Evolutionary conservation across 2,797 vertebrate species (phyloP).

Genomic region (Halcyon badia): DNA sequence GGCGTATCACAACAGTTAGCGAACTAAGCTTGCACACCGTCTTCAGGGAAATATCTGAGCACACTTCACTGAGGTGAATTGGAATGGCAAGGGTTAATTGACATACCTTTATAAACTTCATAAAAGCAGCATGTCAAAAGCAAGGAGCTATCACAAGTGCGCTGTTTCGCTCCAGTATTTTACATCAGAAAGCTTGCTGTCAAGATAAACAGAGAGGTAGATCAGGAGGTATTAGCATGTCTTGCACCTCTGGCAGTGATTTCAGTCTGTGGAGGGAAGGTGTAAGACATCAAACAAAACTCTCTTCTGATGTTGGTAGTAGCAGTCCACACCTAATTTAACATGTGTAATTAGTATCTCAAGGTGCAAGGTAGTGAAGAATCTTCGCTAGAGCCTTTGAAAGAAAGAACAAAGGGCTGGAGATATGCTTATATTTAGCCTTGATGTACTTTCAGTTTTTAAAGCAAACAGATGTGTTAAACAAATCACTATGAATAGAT

Average conservation of each 20-base stretch:
- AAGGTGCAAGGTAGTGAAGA: background rate
- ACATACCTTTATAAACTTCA: fast-evolving
- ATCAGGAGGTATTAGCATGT: background rate
- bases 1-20: fast-evolving
- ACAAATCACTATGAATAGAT: background rate
- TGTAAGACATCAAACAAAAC: conserved; percentile 48
- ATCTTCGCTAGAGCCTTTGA: background rate
- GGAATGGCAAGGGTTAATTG: background rate
- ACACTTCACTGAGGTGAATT: background rate
- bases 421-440: background rate
- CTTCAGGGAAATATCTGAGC: background rate
- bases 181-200: background rate
- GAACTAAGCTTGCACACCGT: background rate
- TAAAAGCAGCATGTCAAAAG: background rate
- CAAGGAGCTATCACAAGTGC: background rate
- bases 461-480: conserved; percentile 2
- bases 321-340: background rate
- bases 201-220: background rate
- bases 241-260: conserved; percentile 33
- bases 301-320: background rate
- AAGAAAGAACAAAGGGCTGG: conserved; percentile 1
- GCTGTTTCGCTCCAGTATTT: fast-evolving
- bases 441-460: background rate
- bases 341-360: conserved; percentile 48
- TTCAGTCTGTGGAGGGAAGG: background rate